Percentiles rank a stretch among this genome's conserved stretches.
phyloP scores from a whole-genome alignment of 1,140 invertebrate genomes.

The Saccostrea glomerata region DNA sequence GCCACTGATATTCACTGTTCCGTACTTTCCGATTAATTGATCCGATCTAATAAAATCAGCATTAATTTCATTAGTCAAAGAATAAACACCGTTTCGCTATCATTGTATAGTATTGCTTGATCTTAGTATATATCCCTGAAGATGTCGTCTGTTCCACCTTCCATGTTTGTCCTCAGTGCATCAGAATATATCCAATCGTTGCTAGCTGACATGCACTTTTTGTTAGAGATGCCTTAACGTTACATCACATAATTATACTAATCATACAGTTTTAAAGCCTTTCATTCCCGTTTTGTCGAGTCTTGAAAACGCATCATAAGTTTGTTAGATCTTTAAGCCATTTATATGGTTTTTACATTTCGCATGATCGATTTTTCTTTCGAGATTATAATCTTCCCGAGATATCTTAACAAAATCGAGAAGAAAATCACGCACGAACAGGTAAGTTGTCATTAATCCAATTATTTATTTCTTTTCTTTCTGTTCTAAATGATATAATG shows the following conservation, averaged over 20 bases:
- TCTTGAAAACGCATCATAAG: background rate
- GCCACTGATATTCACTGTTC: background rate
- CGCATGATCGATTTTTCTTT: background rate
- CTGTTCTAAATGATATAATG: too few species aligned
- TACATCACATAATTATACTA: too few species aligned
- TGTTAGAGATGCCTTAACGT: background rate
- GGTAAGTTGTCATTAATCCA: too few species aligned
- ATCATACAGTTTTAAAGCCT: too few species aligned
- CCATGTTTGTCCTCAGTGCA: background rate
- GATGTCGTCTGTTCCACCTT: too few species aligned
- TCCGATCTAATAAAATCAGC: background rate
- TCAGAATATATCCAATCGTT: background rate
- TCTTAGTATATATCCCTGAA: too few species aligned
- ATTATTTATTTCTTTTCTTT: too few species aligned
- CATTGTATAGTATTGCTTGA: too few species aligned
- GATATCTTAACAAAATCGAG: background rate
- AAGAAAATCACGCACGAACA: background rate
- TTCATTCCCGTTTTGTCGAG: background rate
- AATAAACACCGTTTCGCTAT: background rate
- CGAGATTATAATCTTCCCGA: background rate
- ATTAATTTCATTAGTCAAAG: slow-evolving; percentile 6
- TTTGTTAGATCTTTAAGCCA: too few species aligned
- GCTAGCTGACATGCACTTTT: background rate
- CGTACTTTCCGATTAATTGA: background rate
- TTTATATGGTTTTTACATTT: background rate